Percentiles rank a stretch among this genome's conserved stretches.
phyloP scores from a whole-genome alignment of 2,113 vertebrate species.

The Chlamydotis undulata region DNA sequence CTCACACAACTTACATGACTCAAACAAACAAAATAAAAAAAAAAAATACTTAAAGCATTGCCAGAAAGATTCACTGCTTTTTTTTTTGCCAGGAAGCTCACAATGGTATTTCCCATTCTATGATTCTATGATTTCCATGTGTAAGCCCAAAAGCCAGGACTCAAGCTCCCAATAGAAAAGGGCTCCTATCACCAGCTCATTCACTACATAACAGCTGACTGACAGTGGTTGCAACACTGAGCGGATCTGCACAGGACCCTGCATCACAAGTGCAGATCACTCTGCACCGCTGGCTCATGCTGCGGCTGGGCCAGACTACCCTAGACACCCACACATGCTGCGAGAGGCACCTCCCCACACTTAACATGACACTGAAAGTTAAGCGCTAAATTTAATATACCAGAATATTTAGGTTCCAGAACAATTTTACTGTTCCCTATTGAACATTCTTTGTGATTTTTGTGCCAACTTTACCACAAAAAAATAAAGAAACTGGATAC shows the following conservation, averaged over 20 bases:
- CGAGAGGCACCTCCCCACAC: neutral
- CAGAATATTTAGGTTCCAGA: neutral
- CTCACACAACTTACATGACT: neutral
- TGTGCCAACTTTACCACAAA: neutral
- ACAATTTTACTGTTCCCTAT: neutral
- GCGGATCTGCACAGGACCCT: neutral
- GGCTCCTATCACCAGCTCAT: neutral
- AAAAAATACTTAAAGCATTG: neutral
- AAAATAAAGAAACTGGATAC: no score
- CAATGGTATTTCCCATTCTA: neutral
- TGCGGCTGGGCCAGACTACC: neutral
- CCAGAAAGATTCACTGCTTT: neutral
- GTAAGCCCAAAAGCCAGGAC: neutral
- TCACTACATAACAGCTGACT: neutral
- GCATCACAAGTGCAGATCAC: neutral
- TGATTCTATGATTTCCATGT: neutral
- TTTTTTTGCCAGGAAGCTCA: neutral
- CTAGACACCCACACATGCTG: rapidly evolving
- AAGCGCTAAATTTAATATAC: neutral
- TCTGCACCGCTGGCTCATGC: rapidly evolving
- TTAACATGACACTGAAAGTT: neutral
- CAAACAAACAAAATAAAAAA: neutral
- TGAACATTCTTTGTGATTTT: neutral
- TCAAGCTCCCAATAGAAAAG: neutral
- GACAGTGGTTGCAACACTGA: rapidly evolving